These are phyloP conservation scores for Alligator mississippiensis DNA, from an alignment of 2,113 vertebrate genomes.

Conservation along the genomic window DNA sequence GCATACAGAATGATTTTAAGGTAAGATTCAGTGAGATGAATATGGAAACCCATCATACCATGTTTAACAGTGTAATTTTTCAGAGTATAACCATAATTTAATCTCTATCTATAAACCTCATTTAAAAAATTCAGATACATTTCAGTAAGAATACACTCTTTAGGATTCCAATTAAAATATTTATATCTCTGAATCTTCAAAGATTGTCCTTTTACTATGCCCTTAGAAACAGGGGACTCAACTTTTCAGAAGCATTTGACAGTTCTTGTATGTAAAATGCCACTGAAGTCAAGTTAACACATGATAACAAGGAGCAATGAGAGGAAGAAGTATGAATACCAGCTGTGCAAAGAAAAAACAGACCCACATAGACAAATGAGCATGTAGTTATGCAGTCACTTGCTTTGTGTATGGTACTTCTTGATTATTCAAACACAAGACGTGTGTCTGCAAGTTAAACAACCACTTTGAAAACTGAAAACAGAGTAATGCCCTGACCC, in stretches of 20 bases:
- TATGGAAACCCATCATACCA: background rate
- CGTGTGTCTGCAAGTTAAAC: background rate
- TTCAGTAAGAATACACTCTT: background rate
- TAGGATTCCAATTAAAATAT: background rate
- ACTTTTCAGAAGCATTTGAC: background rate
- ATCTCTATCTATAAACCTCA: background rate
- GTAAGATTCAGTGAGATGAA: background rate
- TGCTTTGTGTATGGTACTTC: background rate
- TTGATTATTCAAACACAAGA: conserved; percentile 3
- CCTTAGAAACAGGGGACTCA: background rate
- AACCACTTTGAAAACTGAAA: background rate
- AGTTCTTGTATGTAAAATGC: background rate
- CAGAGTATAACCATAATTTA: background rate
- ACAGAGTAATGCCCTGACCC: accelerated
- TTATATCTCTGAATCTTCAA: background rate
- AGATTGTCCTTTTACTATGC: background rate
- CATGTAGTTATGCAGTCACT: background rate
- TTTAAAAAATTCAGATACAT: background rate
- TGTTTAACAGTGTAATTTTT: background rate
- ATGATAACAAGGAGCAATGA: background rate
- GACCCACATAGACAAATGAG: background rate
- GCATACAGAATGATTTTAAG: background rate
- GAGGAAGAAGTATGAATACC: no score
- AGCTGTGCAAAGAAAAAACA: no score
- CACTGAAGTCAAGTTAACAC: background rate